Base-by-base conservation (phyloP, 2,888 invertebrate species). In the Acronicta aceris region DNA sequence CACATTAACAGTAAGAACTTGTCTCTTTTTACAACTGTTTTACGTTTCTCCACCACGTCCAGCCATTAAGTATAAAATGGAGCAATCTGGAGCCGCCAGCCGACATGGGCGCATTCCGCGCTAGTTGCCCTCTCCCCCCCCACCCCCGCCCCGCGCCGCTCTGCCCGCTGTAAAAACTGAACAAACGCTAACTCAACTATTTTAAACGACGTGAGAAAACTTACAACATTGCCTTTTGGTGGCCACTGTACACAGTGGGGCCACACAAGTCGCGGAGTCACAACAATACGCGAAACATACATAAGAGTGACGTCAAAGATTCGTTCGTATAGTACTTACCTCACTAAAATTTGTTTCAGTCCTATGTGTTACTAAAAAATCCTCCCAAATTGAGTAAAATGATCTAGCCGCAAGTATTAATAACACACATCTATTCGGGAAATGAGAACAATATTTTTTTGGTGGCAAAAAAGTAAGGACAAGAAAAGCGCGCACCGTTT, bases 181-280 rank as follows among this genome's bases (percentile, higher is more conserved):
- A 56, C 64, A 68, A 60, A 72, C 52, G 62, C 59, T 41, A 61
- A 70, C 55, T 45, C 45, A 59, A 68, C 62, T 50, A 57, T 66
- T 71, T 53, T 53, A 58, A 71, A 47, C 65, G 49, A 61, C 62
- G 47, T 45, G 25, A 50, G 65, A 73, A 74, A 74, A 70, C 71
- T 79, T 72, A 68, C 51, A 59, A 73, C 61, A 59, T 69, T 58
- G 57, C 65, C 63, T 73, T 79, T 73, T 64, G 50, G 50, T 50
- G 10, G 17, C 36, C 12, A 52, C 45, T 38, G 59, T 46, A 54
- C 30, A 12, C 15, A 2, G 43, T 57, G 13, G 50, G 25, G 63
- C 53, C 52, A 55, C 1, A 27, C 21, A 13, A 42, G 16, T 17
- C 36, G 33, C 52, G 43, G 2, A n/a, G 10, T 15, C 4, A 13